phyloP scores from a whole-genome alignment of 2,113 vertebrate genomes.

The Arothron firmamentum region DNA sequence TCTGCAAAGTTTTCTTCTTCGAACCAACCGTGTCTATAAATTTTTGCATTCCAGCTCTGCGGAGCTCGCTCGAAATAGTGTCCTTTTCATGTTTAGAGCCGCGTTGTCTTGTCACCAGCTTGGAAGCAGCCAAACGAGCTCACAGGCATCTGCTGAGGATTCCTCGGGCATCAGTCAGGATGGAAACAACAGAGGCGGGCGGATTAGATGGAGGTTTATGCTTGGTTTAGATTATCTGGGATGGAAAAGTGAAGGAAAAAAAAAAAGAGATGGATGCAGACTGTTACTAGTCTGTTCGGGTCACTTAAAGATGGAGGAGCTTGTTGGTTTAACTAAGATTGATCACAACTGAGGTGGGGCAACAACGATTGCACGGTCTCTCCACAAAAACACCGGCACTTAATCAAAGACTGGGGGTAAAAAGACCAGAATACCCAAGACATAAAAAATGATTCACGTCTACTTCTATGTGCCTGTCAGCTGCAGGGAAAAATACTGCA shows the following conservation, averaged over 20 bases:
- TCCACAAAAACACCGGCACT: no score
- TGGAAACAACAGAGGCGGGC: background rate
- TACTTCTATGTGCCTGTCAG: no score
- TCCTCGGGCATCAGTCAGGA: slow-evolving; percentile 24
- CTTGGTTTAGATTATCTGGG: slow-evolving; percentile 19
- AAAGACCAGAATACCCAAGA: no score
- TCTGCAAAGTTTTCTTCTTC: slow-evolving; percentile 6
- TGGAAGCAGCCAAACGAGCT: slow-evolving; percentile 26
- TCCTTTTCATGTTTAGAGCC: slow-evolving; percentile 42
- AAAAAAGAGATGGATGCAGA: background rate
- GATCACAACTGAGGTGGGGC: slow-evolving; percentile 44
- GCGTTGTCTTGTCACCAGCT: slow-evolving; percentile 50
- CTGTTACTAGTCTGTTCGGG: slow-evolving; percentile 2
- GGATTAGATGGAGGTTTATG: slow-evolving; percentile 22
- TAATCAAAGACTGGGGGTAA: no score
- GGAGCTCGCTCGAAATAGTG: slow-evolving; percentile 35
- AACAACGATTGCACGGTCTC: slow-evolving; percentile 1
- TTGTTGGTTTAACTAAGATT: slow-evolving; percentile 52
- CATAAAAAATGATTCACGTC: no score
- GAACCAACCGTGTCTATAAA: slow-evolving; percentile 9
- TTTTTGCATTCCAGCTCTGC: slow-evolving; percentile 17
- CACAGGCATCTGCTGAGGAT: slow-evolving; percentile 45
- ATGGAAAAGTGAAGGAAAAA: slow-evolving; percentile 9
- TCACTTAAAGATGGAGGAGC: slow-evolving; percentile 32
- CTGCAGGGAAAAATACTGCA: no score